phyloP scores from a whole-genome alignment of 1,140 invertebrate species.

The Hycleus cichorii region DNA sequence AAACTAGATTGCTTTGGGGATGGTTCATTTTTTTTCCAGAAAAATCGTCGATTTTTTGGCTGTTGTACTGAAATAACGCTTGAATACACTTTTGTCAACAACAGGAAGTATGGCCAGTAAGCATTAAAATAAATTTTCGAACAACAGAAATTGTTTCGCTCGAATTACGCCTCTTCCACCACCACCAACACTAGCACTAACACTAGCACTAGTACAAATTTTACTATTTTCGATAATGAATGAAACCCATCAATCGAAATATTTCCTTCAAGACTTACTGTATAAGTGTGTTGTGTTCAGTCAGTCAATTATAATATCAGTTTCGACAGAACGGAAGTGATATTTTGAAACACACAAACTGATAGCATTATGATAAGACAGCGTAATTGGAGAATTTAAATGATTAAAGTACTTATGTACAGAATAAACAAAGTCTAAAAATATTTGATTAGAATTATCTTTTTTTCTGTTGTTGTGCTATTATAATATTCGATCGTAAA shows the following conservation, averaged over 20 bases:
- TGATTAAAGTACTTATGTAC: background rate
- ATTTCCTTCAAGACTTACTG: too few relatives aligned
- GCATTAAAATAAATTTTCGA: slow-evolving; percentile 15
- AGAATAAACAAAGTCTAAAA: slow-evolving; percentile 2
- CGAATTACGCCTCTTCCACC: background rate
- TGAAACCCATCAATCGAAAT: too few relatives aligned
- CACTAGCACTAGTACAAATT: too few relatives aligned
- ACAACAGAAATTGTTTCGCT: slow-evolving; percentile 15
- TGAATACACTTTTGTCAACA: slow-evolving; percentile 11
- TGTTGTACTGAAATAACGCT: background rate
- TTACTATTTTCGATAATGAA: too few relatives aligned
- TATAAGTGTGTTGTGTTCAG: too few relatives aligned
- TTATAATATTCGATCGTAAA: too few relatives aligned
- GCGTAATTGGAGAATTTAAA: background rate
- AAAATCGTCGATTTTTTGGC: too few relatives aligned
- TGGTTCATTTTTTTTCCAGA: too few relatives aligned
- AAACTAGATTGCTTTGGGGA: too few relatives aligned
- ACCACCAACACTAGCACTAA: too few relatives aligned
- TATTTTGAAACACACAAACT: background rate
- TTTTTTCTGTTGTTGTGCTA: too few relatives aligned
- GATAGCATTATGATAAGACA: slow-evolving; percentile 1
- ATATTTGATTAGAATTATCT: background rate
- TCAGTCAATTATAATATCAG: too few relatives aligned
- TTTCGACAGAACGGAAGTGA: slow-evolving; percentile 7
- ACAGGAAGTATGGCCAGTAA: slow-evolving; percentile 20